phyloP scores from a whole-genome alignment of 2,888 invertebrate genomes.

The Spodoptera littoralis region DNA sequence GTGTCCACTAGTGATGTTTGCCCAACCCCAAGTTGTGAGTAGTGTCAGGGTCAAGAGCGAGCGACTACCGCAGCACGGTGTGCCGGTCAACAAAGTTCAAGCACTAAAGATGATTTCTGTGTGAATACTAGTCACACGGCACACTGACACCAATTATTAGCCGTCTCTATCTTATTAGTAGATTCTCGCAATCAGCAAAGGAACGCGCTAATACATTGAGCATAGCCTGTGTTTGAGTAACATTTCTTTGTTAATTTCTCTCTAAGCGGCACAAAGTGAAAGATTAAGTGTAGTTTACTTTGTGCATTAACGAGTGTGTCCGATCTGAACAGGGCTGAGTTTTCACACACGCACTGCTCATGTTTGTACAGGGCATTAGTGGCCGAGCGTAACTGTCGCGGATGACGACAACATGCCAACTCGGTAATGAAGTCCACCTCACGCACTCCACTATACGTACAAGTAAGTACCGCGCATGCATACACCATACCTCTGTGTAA shows the following conservation, averaged over 20 bases:
- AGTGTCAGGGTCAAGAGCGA: constrained; percentile 51
- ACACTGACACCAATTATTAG: constrained; percentile 68
- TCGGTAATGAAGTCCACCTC: constrained; percentile 51
- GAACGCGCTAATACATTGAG: constrained; percentile 71
- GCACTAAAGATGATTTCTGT: constrained; percentile 20
- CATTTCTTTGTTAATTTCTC: constrained; percentile 82
- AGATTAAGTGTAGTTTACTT: constrained; percentile 82
- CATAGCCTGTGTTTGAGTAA: constrained; percentile 73
- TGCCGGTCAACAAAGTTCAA: constrained; percentile 42
- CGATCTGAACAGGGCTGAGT: constrained; percentile 80
- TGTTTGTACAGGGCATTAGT: constrained; percentile 79
- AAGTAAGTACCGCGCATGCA: constrained; percentile 43
- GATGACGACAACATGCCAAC: constrained; percentile 56
- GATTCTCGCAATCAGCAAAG: constrained; percentile 71
- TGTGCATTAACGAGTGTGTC: constrained; percentile 76
- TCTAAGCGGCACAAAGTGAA: constrained; percentile 84
- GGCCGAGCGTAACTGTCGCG: constrained; percentile 77
- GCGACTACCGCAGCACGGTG: constrained; percentile 22
- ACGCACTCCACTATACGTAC: constrained; percentile 32
- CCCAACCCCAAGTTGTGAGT: constrained; percentile 49
- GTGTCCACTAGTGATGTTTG: constrained; percentile 40
- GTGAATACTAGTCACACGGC: constrained; percentile 64
- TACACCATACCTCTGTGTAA: constrained; percentile 26
- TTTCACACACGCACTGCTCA: constrained; percentile 79
- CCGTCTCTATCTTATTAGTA: constrained; percentile 58